Percentiles rank a stretch among this genome's conserved stretches.
Evolutionary conservation across 2,113 vertebrate genomes (phyloP).

Genomic region (Oreocharis arfaki): DNA sequence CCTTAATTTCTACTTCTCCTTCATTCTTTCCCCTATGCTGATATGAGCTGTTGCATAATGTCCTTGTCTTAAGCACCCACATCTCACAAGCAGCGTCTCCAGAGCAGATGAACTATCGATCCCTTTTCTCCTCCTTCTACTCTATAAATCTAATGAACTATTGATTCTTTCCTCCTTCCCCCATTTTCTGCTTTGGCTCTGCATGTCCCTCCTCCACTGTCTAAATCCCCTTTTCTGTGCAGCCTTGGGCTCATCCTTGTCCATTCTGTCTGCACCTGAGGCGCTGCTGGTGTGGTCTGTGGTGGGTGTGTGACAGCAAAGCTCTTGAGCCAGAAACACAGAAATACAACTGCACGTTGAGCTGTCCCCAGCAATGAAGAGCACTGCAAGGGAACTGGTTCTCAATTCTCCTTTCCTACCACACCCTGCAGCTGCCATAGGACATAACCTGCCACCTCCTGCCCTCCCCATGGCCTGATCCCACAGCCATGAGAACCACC

Average conservation of each 20-base stretch:
- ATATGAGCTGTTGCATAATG: not conserved
- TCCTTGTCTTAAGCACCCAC: not conserved
- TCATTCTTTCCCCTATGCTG: not conserved
- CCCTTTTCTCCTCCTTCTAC: not conserved
- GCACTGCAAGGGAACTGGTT: not conserved
- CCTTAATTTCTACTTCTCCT: not conserved
- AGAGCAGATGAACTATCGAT: not conserved
- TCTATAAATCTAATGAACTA: conserved; percentile 7
- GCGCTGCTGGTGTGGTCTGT: accelerated
- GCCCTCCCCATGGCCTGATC: not conserved
- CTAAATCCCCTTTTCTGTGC: not conserved
- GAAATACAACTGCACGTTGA: accelerated
- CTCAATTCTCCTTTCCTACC: not conserved
- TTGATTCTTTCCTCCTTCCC: not conserved
- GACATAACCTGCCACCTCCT: not conserved
- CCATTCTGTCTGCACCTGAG: not conserved
- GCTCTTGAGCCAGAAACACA: not conserved
- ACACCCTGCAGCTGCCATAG: not conserved
- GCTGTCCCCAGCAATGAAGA: not conserved
- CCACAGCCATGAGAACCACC: not conserved
- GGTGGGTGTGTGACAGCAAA: not conserved
- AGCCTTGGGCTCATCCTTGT: not conserved
- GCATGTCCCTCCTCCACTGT: not conserved
- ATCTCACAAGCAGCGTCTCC: not conserved
- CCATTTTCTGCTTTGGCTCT: not conserved